Evolutionary conservation across 2,888 invertebrate genomes (phyloP).

Genomic region (Halictus ligatus): DNA sequence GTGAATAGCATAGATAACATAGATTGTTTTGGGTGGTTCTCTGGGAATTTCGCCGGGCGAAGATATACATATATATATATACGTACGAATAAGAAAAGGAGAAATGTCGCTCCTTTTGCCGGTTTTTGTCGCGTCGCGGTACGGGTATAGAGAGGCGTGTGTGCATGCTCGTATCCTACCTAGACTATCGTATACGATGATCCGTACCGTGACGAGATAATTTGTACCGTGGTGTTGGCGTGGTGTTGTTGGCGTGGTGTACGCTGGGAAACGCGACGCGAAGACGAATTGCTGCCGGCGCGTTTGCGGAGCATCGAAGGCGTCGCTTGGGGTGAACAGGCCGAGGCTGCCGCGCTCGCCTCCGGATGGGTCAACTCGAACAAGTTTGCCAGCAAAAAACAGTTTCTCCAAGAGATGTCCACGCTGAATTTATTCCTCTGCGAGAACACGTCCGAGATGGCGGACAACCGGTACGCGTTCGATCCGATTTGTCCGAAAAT

Average conservation of each 20-base stretch:
- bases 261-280: background rate
- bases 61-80: background rate
- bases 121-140: background rate
- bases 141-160: background rate
- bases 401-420: slow-evolving; percentile 84
- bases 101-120: background rate
- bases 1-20: slow-evolving; percentile 65
- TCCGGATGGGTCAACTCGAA: slow-evolving; percentile 93
- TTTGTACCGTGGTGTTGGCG: slow-evolving; percentile 5
- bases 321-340: slow-evolving; percentile 86
- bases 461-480: slow-evolving; percentile 85
- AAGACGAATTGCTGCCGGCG: slow-evolving; percentile 88
- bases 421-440: slow-evolving; percentile 85
- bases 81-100: background rate
- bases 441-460: slow-evolving; percentile 76
- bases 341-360: slow-evolving; percentile 85
- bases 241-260: background rate
- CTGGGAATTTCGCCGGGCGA: background rate
- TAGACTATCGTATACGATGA: slow-evolving; percentile 2
- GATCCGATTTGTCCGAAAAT: slow-evolving; percentile 88
- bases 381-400: slow-evolving; percentile 86
- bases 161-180: background rate
- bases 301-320: slow-evolving; percentile 89
- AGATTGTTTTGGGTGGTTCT: background rate
- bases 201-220: slow-evolving; percentile 8